Percentiles rank a stretch among this genome's conserved stretches.
Conservation (phyloP, 1,140 invertebrate genomes). For the Halictus rubicundus region DNA sequence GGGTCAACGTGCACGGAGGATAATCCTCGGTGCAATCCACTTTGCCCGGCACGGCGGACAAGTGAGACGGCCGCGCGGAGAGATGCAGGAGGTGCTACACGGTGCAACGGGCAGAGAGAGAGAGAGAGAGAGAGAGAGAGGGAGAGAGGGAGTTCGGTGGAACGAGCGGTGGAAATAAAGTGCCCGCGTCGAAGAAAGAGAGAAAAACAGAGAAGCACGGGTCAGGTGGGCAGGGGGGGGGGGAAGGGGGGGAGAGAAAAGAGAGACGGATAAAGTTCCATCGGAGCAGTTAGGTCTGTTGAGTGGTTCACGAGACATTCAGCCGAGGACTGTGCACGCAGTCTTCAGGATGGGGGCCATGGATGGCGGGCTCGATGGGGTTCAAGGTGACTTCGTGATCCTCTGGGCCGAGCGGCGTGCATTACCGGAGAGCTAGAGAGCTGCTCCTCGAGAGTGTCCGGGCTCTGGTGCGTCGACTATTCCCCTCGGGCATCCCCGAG, state of each 20-base stretch:
- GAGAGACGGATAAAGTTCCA: constrained; percentile 13
- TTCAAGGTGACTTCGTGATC: constrained; percentile 69
- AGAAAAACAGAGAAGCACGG: neutral
- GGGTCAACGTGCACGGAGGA: constrained; percentile 51
- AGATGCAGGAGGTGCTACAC: constrained; percentile 6
- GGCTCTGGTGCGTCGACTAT: constrained; percentile 39
- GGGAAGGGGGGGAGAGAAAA: constrained; percentile 3
- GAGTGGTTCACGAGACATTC: constrained; percentile 34
- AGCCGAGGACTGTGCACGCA: constrained; percentile 30
- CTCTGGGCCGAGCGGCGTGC: constrained; percentile 43
- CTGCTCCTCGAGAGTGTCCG: constrained; percentile 45
- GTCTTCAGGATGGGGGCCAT: constrained; percentile 44
- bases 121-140: neutral
- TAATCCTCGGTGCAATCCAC: constrained; percentile 58
- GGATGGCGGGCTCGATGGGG: constrained; percentile 52
- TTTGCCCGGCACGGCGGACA: constrained; percentile 34
- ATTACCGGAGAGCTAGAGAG: constrained; percentile 56
- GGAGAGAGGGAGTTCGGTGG: neutral
- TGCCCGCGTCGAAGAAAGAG: neutral
- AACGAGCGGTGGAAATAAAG: too few relatives aligned
- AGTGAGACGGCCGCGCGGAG: constrained; percentile 5
- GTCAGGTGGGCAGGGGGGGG: neutral
- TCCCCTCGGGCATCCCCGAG: constrained; percentile 33
- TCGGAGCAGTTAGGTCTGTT: constrained; percentile 12
- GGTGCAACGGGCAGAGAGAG: neutral